Percentiles rank a stretch among this genome's conserved stretches.
Conservation (phyloP, 2,113 vertebrate genomes). For the Pelvicachromis taeniatus region DNA sequence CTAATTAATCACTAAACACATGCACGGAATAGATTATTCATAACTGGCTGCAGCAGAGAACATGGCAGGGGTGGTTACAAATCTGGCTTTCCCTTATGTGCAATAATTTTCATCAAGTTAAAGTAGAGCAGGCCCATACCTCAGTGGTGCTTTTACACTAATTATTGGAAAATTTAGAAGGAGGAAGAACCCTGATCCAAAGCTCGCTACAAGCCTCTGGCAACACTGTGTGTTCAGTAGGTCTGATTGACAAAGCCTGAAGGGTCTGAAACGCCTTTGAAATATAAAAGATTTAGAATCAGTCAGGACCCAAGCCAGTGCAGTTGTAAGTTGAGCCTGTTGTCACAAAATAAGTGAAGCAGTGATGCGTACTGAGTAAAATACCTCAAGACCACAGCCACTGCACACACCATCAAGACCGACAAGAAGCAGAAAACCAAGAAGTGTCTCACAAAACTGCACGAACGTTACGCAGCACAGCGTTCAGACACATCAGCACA, state of each 20-base stretch:
- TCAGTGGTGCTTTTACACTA: slow-evolving; percentile 49
- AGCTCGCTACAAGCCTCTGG: not conserved
- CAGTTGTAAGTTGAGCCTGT: not conserved
- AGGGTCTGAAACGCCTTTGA: not conserved
- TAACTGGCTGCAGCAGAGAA: slow-evolving; percentile 47
- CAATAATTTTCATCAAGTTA: slow-evolving; percentile 49
- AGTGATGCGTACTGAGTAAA: not conserved
- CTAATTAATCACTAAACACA: slow-evolving; percentile 64
- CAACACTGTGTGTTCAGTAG: not conserved
- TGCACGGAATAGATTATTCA: slow-evolving; percentile 59
- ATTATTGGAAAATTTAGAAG: slow-evolving; percentile 53
- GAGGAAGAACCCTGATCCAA: slow-evolving; percentile 9
- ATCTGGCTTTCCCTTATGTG: slow-evolving; percentile 26
- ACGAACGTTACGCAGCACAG: not conserved
- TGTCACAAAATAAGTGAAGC: not conserved
- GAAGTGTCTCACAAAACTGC: not conserved
- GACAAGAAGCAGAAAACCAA: not conserved
- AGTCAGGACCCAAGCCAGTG: not conserved
- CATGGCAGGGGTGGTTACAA: slow-evolving; percentile 21
- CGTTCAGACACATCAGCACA: not conserved
- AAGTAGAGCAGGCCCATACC: slow-evolving; percentile 43
- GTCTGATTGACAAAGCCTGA: slow-evolving; percentile 5
- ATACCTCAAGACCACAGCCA: not conserved
- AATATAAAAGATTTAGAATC: not conserved
- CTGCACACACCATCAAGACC: not conserved